phyloP scores from a whole-genome alignment of 2,888 invertebrate species.

The Ormyrus labotus region DNA sequence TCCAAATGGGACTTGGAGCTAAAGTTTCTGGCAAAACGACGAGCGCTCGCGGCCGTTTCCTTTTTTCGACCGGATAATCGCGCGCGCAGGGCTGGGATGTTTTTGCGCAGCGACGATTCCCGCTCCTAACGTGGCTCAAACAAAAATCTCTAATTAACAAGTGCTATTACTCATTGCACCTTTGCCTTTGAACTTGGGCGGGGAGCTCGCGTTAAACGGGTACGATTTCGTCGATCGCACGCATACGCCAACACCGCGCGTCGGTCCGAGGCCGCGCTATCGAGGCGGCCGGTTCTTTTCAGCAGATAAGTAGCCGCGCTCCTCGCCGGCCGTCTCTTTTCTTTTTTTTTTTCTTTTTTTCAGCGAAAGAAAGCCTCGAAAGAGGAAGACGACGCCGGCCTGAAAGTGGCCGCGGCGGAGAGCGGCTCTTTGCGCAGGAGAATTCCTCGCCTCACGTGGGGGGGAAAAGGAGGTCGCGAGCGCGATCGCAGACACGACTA shows the following conservation, averaged over 20 bases:
- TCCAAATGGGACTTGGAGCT: slow-evolving; percentile 21
- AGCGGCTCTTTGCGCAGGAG: background rate
- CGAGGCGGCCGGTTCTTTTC: too few relatives aligned
- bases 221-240: too few relatives aligned
- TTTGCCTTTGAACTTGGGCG: slow-evolving; percentile 63
- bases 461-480: slow-evolving; percentile 54
- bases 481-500: slow-evolving; percentile 48
- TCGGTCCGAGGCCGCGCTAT: too few relatives aligned
- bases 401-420: background rate
- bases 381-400: background rate
- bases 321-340: background rate
- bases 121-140: too few relatives aligned
- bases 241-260: too few relatives aligned
- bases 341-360: too few relatives aligned
- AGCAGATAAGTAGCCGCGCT: background rate
- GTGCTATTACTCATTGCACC: background rate
- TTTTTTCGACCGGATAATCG: slow-evolving; percentile 10
- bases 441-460: background rate
- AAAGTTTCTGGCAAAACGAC: slow-evolving; percentile 43
- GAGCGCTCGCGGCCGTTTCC: background rate
- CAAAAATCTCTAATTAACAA: too few relatives aligned
- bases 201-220: background rate
- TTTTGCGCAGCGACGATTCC: slow-evolving; percentile 7
- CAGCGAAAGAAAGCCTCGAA: background rate
- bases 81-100: background rate